Percentiles rank a stretch among this genome's conserved stretches.
These are phyloP conservation scores for Andricus grossulariae DNA, from an alignment of 1,140 invertebrate genomes.

Conservation along the genomic window DNA sequence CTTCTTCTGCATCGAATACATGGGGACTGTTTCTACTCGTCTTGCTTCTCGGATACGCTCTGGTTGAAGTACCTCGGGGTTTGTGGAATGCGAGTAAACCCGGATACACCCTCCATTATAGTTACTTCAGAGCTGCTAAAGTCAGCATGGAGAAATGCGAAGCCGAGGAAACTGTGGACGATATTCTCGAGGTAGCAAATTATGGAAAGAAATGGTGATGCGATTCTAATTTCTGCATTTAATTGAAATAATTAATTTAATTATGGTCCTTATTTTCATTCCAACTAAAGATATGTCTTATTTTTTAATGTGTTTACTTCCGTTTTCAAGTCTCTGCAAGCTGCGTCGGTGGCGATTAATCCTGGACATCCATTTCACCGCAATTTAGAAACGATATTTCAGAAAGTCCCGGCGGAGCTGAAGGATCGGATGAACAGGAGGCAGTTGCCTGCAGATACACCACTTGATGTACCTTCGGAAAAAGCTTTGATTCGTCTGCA, in stretches of 20 bases:
- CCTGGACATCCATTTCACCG: constrained; percentile 82
- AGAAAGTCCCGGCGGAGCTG: constrained; percentile 88
- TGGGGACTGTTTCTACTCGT: constrained; percentile 99
- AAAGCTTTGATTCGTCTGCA: constrained; percentile 90
- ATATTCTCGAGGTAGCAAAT: constrained; percentile 89
- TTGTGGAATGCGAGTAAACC: constrained; percentile 91
- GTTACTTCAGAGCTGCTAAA: constrained; percentile 98
- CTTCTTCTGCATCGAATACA: constrained; percentile 99
- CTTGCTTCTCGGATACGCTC: constrained; percentile 95
- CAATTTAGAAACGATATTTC: constrained; percentile 91
- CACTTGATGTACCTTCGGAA: constrained; percentile 84
- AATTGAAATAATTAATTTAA: too few relatives aligned
- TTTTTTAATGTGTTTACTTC: constrained; percentile 27
- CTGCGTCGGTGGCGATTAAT: constrained; percentile 81
- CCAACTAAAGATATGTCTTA: constrained; percentile 22
- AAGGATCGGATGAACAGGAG: constrained; percentile 83
- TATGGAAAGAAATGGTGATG: neutral
- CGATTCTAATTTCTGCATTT: neutral
- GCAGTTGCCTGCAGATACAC: constrained; percentile 80
- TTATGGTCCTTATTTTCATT: neutral
- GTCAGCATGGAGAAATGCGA: constrained; percentile 97
- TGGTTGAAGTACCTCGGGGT: constrained; percentile 95
- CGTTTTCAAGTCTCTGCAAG: constrained; percentile 81
- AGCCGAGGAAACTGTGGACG: constrained; percentile 96
- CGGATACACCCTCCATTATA: constrained; percentile 88